A percentile compares a stretch with the other conserved stretches of the same genome.
Evolutionary conservation across 1,140 invertebrate genomes (phyloP).

Genomic region (Battus philenor): DNA sequence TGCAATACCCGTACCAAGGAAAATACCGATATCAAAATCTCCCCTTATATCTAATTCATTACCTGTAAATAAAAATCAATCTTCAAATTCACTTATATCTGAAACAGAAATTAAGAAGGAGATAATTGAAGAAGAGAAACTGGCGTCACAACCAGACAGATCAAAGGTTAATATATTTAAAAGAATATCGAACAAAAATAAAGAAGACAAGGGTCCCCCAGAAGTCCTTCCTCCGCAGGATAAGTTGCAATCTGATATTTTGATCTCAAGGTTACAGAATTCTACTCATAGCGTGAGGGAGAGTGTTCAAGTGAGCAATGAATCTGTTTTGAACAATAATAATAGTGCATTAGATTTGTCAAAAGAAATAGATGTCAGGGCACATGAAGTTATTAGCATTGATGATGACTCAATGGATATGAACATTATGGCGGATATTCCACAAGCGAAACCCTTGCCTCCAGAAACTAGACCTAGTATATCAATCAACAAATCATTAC

Average conservation of each 20-base stretch:
- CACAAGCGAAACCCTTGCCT: constrained; percentile 25
- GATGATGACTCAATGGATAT: constrained; percentile 68
- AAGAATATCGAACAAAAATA: constrained; percentile 86
- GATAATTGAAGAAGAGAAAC: constrained; percentile 80
- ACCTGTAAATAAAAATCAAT: constrained; percentile 58
- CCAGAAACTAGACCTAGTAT: constrained; percentile 41
- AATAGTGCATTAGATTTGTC: constrained; percentile 70
- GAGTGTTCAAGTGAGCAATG: constrained; percentile 50
- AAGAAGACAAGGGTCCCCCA: constrained; percentile 77
- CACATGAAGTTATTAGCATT: constrained; percentile 67
- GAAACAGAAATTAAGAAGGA: constrained; percentile 69
- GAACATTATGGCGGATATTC: constrained; percentile 37
- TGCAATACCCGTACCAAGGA: constrained; percentile 63
- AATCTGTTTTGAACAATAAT: constrained; percentile 66
- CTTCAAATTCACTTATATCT: constrained; percentile 60
- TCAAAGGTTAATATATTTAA: constrained; percentile 91
- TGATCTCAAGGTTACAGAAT: constrained; percentile 67
- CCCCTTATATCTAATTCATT: constrained; percentile 56
- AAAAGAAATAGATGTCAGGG: constrained; percentile 63
- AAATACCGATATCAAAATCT: constrained; percentile 65
- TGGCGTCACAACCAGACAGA: constrained; percentile 86
- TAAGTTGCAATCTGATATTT: constrained; percentile 70
- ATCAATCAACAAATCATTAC: constrained; percentile 60
- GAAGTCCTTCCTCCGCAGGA: constrained; percentile 67
- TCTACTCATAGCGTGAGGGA: constrained; percentile 45